Base-by-base conservation (phyloP, 2,113 vertebrate genomes). In the Donacobius atricapilla region DNA sequence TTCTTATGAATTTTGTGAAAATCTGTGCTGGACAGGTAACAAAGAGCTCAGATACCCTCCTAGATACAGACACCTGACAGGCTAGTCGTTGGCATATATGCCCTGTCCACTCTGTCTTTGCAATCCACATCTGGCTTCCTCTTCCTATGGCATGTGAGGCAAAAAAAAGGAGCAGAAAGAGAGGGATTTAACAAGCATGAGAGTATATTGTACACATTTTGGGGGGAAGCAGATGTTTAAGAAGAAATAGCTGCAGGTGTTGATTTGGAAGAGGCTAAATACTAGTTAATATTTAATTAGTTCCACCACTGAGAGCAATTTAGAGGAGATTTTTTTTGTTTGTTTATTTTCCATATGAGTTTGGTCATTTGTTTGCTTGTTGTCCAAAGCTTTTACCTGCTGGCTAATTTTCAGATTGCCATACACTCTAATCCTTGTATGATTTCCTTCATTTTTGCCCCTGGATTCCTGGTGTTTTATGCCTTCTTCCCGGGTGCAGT, bases 161-260 rank as follows among this genome's bases (percentile, higher is more conserved):
- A 54, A 60, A 57, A 83, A 83, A 63, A 47, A 5, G 7, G 16
- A 50, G 15, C 15, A 39, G 18, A 58, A 57, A 57, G 16, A 56
- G 18, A 20, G 19, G 20, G 9, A 60, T 27, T 33, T 70, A 15
- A 56, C 60, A 83, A 83, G 42, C 0, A 0, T 33, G 13, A 10
- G 44, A 54, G 20, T n/a, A 17, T 53, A 30, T 15, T 53, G 13
- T 28, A 63, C 61, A 45, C 61, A 16, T 16, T 61, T 65, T 33
- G 0, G 0, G 20, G 14, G 21, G 28, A 30, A 77, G 45, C 8
- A 35, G 12, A 48, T 3, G 2, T 11, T 64, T 12, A 2, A 30
- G 35, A 64, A 35, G 19, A 25, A 45, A 44, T 56, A 83, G 12
- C 18, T 83, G 48, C 44, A 69, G 30, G 9, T 51, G 11, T 51